Conservation (phyloP, 2,888 invertebrate genomes). For the Fissipunctia ypsillon region DNA sequence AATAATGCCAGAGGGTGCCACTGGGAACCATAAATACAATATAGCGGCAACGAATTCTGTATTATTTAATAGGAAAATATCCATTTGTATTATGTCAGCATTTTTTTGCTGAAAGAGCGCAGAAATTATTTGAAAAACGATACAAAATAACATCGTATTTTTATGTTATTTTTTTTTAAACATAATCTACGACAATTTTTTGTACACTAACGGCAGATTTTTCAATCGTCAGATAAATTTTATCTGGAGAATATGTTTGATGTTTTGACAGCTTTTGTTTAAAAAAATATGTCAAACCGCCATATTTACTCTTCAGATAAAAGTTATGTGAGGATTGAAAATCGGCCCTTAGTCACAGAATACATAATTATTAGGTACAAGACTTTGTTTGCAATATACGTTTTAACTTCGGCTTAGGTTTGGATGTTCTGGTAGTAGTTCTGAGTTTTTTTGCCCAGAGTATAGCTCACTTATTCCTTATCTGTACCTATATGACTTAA, state of each 20-base stretch:
- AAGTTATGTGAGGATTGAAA: too few relatives aligned
- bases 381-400: background rate
- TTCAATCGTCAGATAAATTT: too few relatives aligned
- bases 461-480: background rate
- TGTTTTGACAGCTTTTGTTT: too few relatives aligned
- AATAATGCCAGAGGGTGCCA: constrained; percentile 64
- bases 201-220: too few relatives aligned
- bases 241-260: too few relatives aligned
- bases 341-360: too few relatives aligned
- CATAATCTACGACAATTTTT: too few relatives aligned
- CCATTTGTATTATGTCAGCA: constrained; percentile 8
- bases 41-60: constrained; percentile 52
- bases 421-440: background rate
- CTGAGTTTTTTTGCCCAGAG: too few relatives aligned
- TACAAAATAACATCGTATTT: background rate
- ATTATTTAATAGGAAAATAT: constrained; percentile 53
- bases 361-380: too few relatives aligned
- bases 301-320: too few relatives aligned
- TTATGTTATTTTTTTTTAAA: background rate
- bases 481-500: background rate
- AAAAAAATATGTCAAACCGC: too few relatives aligned
- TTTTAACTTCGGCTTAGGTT: background rate
- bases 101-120: background rate
- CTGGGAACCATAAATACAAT: constrained; percentile 65
- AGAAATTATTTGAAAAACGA: background rate